Percentiles rank a stretch among this genome's conserved stretches.
Evolutionary conservation across 1,140 invertebrate species (phyloP).

Genomic region (Danaus melanippus): DNA sequence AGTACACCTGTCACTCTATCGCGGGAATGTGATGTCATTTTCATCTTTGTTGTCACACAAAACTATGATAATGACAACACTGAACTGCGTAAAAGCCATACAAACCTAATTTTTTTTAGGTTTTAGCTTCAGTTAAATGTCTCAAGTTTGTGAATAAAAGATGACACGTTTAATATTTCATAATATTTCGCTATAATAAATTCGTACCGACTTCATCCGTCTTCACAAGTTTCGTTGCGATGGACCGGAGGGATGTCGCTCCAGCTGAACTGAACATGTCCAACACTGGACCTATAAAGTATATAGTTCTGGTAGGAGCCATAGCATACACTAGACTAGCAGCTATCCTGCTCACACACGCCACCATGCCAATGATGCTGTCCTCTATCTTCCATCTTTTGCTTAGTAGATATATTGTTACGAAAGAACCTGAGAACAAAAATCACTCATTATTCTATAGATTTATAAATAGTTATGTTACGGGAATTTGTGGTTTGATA

Average conservation of each 20-base stretch:
- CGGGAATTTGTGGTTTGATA: too few relatives aligned
- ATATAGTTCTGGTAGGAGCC: constrained; percentile 52
- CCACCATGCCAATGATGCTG: constrained; percentile 60
- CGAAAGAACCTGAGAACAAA: constrained; percentile 53
- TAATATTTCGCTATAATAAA: background rate
- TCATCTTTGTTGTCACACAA: too few relatives aligned
- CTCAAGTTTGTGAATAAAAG: too few relatives aligned
- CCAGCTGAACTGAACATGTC: constrained; percentile 74
- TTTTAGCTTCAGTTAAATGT: too few relatives aligned
- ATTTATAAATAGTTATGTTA: too few relatives aligned
- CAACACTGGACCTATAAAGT: constrained; percentile 70
- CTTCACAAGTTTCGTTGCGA: constrained; percentile 74
- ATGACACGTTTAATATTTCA: too few relatives aligned
- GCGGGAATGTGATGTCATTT: too few relatives aligned
- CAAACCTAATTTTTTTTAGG: too few relatives aligned
- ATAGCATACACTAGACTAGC: constrained; percentile 63
- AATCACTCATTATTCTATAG: background rate
- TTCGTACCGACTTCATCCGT: constrained; percentile 70
- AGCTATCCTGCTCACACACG: constrained; percentile 63
- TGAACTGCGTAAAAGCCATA: too few relatives aligned
- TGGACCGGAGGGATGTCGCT: constrained; percentile 72
- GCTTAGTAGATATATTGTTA: constrained; percentile 68
- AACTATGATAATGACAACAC: too few relatives aligned
- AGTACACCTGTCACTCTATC: too few relatives aligned
- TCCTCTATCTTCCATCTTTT: constrained; percentile 67